phyloP scores from a whole-genome alignment of 2,113 vertebrate genomes.

The Prochilodus magdalenae region DNA sequence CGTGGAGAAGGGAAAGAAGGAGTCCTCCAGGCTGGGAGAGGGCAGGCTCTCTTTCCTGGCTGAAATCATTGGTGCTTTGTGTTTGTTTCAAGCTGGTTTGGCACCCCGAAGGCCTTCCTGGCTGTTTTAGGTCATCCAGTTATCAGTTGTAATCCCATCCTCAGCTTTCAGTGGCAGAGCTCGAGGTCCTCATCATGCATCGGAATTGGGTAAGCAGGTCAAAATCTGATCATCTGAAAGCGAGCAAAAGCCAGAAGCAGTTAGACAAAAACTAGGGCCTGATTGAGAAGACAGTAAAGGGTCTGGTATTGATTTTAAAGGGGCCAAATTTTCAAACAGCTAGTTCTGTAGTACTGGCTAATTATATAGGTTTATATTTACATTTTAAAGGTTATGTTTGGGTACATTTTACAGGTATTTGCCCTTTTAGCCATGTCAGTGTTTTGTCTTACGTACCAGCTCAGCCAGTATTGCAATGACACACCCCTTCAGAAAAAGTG shows the following conservation, averaged over 20 bases:
- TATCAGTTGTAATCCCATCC: conserved; percentile 21
- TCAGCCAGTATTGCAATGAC: too few relatives aligned
- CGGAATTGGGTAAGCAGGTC: background rate
- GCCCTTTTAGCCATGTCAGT: too few relatives aligned
- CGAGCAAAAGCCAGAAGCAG: background rate
- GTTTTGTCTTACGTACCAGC: too few relatives aligned
- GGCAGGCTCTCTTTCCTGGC: conserved; percentile 70
- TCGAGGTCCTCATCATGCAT: background rate
- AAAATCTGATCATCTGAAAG: background rate
- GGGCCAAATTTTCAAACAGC: background rate
- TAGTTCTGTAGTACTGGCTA: too few relatives aligned
- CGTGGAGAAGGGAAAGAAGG: conserved; percentile 78
- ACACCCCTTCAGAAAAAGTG: too few relatives aligned
- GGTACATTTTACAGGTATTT: too few relatives aligned
- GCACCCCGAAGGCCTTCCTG: background rate
- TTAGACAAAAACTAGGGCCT: too few relatives aligned
- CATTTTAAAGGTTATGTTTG: too few relatives aligned
- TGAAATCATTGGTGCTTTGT: conserved; percentile 65
- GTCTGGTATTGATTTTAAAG: background rate
- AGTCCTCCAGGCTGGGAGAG: conserved; percentile 77
- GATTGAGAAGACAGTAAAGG: background rate
- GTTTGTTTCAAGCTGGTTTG: background rate
- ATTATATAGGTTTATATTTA: too few relatives aligned
- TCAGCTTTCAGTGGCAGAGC: background rate
- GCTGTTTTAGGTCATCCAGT: background rate